Evolutionary conservation across 2,113 vertebrate species (phyloP).

Genomic region (Grus americana): DNA sequence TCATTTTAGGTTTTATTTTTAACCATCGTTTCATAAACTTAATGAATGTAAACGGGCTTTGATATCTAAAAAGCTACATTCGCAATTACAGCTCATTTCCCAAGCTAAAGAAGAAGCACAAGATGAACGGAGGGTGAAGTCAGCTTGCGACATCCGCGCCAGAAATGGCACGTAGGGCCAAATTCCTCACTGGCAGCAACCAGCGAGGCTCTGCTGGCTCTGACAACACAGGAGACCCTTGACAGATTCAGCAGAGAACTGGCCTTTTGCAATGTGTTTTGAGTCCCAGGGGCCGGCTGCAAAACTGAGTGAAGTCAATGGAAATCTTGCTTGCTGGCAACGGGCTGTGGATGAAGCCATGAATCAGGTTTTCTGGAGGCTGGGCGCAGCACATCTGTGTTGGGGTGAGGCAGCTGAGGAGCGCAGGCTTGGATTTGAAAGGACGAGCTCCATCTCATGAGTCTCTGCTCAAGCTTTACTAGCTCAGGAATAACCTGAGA

Average conservation of each 20-base stretch:
- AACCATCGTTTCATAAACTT: constrained; percentile 10
- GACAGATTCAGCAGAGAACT: not conserved
- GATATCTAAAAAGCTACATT: constrained; percentile 9
- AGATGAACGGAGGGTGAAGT: not conserved
- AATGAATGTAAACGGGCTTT: not conserved
- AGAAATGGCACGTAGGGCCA: not conserved
- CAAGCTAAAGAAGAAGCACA: not conserved
- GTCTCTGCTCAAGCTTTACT: not conserved
- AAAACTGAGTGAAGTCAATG: constrained; percentile 10
- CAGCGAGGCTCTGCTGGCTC: not conserved
- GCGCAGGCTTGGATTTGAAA: not conserved
- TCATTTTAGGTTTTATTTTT: constrained; percentile 35
- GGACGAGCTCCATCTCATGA: not conserved
- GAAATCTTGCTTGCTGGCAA: constrained; percentile 51
- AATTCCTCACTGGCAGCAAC: not conserved
- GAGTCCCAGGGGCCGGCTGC: not conserved
- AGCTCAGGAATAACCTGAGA: not conserved
- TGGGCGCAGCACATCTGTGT: not conserved
- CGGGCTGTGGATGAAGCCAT: not conserved
- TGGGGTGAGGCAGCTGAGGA: constrained; percentile 31
- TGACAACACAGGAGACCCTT: not conserved
- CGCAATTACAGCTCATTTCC: constrained; percentile 4
- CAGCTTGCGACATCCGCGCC: not conserved
- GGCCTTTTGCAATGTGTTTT: constrained; percentile 1
- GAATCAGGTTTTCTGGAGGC: constrained; percentile 46